Base-by-base conservation (phyloP, 2,888 invertebrate genomes). In the Gibbula magus region DNA sequence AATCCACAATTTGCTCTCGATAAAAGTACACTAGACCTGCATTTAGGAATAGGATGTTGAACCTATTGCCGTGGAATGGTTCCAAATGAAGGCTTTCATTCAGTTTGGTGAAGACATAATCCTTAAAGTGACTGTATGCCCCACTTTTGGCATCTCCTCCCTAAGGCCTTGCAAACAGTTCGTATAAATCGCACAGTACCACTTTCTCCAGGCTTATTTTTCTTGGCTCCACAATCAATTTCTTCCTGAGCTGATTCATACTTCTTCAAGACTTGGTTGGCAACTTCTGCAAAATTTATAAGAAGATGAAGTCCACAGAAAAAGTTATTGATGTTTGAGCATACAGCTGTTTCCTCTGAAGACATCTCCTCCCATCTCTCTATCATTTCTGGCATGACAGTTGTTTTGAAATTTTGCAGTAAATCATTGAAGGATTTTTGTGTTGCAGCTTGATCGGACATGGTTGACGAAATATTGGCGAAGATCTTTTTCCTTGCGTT, bases 21-120 rank as follows among this genome's bases (percentile, higher is more conserved):
- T 83, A 75, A 52, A 80, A 83, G 70, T 75, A 84, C 2, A 85
- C 75, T 13, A 32, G 45, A 2, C 78, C 80, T 29, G 83, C 67
- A 70, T 66, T 80, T 45, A 73, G 77, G 79, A 85, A 84, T 56
- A 84, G 51, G 35, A 85, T 81, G 56, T 82, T 85, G 51, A 85
- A 85, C 22, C 80, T 56, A 67, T 85, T 85, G 3, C 85, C 84
- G 32, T 78, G 75, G 25, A 83, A 85, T 54, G 52, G 67, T 51
- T 78, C 67, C 18, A 82, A 32, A n/a, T 81, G 82, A 13, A 83
- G 20, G 52, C 45, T 67, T 22, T 75, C 25, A 20, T 81, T 29
- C n/a, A 75, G 52, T 16, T 83, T 66, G 32, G 75, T 76, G 25
- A 75, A 56, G 13, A 84, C 52, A 39, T 79, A 83, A 13, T 81